Conservation (phyloP, 2,113 vertebrate genomes). For the Notothenia rossii region DNA sequence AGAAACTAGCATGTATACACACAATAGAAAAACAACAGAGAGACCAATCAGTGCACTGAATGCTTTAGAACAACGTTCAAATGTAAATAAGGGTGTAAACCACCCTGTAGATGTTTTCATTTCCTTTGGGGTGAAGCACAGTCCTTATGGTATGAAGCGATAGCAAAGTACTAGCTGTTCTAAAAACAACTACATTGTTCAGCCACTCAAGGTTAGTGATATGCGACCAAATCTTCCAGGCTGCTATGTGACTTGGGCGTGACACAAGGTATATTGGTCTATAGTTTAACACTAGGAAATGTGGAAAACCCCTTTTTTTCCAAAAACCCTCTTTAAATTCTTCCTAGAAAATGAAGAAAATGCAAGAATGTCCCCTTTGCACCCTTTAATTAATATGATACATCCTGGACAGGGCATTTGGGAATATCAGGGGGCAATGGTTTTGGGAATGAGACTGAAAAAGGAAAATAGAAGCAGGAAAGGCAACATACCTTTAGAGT, state of each 20-base stretch:
- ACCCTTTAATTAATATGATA: slow-evolving; percentile 63
- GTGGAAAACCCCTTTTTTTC: not conserved
- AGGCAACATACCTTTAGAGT: slow-evolving; percentile 39
- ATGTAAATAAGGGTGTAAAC: slow-evolving; percentile 20
- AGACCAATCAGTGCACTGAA: not conserved
- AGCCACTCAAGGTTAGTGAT: slow-evolving; percentile 51
- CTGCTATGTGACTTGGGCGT: slow-evolving; percentile 14
- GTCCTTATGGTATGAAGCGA: slow-evolving; percentile 32
- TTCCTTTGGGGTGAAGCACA: slow-evolving; percentile 48
- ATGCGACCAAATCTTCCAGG: not conserved
- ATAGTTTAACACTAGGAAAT: slow-evolving; percentile 17
- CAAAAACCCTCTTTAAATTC: slow-evolving; percentile 22
- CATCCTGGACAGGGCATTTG: slow-evolving; percentile 70
- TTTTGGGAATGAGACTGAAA: slow-evolving; percentile 63
- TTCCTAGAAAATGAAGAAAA: slow-evolving; percentile 22
- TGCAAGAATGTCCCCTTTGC: slow-evolving; percentile 59
- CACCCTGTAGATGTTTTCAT: slow-evolving; percentile 21
- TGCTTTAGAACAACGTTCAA: not conserved
- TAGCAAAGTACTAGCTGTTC: slow-evolving; percentile 34
- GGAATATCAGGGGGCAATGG: slow-evolving; percentile 61
- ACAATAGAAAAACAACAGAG: not conserved
- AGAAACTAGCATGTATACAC: not conserved
- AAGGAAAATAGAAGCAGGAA: slow-evolving; percentile 60
- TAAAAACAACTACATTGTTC: slow-evolving; percentile 66
- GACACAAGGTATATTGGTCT: not conserved